These are phyloP conservation scores for Dicrostonyx torquatus DNA, from an alignment of 2,797 vertebrate genomes.

Conservation along the genomic window DNA sequence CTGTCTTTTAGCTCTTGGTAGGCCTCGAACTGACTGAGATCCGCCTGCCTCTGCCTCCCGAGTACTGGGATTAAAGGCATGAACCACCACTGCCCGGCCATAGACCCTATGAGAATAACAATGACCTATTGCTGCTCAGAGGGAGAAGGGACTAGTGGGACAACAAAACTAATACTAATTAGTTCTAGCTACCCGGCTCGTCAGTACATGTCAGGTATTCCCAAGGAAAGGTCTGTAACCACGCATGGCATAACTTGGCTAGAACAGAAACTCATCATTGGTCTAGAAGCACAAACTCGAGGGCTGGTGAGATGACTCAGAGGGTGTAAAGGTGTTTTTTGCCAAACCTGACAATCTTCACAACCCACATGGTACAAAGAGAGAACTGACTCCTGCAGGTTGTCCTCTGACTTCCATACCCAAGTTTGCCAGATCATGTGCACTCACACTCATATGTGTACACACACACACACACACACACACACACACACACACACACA, in stretches of 20 bases:
- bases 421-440: neutral
- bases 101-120: constrained; percentile 17
- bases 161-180: neutral
- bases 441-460: neutral
- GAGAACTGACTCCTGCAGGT: neutral
- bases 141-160: constrained; percentile 9
- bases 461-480: neutral
- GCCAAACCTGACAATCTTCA: neutral
- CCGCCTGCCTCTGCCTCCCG: no score
- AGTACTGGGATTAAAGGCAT: no score
- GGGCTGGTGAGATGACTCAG: neutral
- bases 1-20: neutral
- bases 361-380: neutral
- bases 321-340: neutral
- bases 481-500: neutral
- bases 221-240: neutral
- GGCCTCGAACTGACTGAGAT: neutral
- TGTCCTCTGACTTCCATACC: neutral
- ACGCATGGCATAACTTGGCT: neutral
- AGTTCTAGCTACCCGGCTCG: neutral
- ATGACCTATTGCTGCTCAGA: neutral
- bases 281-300: neutral
- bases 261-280: neutral
- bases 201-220: neutral
- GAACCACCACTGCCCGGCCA: no score